Conservation (phyloP, 1,140 invertebrate species). For the Orchestia grillus region DNA sequence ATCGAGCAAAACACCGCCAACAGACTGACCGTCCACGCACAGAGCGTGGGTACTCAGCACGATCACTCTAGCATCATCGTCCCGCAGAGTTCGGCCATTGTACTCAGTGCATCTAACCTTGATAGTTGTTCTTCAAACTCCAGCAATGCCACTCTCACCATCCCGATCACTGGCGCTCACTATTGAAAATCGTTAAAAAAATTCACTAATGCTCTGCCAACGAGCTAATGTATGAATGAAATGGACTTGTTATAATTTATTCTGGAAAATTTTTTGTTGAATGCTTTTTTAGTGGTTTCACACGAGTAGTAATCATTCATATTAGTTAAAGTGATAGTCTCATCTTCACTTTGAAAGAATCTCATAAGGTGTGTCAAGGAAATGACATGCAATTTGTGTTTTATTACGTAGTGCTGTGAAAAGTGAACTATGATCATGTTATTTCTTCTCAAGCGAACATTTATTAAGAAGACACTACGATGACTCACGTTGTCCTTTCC, state of each 20-base stretch:
- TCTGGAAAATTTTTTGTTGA: background rate
- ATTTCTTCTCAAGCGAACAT: background rate
- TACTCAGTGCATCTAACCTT: conserved; percentile 8
- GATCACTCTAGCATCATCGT: conserved; percentile 31
- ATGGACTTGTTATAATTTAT: background rate
- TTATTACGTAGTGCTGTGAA: background rate
- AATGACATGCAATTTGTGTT: background rate
- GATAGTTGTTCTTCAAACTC: background rate
- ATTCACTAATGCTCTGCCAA: background rate
- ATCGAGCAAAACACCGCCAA: conserved; percentile 27
- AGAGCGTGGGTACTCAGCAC: background rate
- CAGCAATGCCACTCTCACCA: conserved; percentile 27
- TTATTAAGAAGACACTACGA: background rate
- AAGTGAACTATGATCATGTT: background rate
- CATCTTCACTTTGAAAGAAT: background rate
- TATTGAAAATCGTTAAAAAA: background rate
- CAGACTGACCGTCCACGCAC: conserved; percentile 12
- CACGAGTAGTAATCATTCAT: background rate
- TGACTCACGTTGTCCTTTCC: background rate
- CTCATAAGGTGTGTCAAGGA: background rate
- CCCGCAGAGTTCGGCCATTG: conserved; percentile 34
- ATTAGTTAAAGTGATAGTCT: background rate
- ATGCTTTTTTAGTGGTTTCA: background rate
- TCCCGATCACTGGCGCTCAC: conserved; percentile 27
- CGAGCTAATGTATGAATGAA: background rate